Evolutionary conservation across 2,888 invertebrate species (phyloP).

Genomic region (Stenchaetothrips biformis): DNA sequence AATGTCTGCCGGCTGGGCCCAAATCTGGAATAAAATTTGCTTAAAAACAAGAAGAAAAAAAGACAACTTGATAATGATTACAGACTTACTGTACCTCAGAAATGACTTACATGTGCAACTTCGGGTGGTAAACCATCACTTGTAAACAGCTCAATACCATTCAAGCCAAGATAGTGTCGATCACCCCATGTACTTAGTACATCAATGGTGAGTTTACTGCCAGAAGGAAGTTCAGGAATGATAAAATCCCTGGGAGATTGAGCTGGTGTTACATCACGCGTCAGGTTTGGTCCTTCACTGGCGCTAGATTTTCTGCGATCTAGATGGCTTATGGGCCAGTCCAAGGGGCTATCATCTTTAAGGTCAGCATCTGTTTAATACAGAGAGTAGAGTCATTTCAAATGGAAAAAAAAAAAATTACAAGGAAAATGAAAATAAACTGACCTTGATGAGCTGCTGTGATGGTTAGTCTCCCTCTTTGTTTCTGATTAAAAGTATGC

Average conservation of each 20-base stretch:
- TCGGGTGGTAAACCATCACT: slow-evolving; percentile 55
- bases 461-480: slow-evolving; percentile 41
- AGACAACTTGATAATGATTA: neutral
- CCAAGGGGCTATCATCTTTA: slow-evolving; percentile 25
- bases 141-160: slow-evolving; percentile 71
- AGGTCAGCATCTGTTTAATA: neutral
- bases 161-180: slow-evolving; percentile 69
- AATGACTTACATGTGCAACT: slow-evolving; percentile 55
- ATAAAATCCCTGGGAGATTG: slow-evolving; percentile 52
- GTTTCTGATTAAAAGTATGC: slow-evolving; percentile 41
- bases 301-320: neutral
- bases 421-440: neutral
- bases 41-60: neutral
- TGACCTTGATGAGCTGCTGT: slow-evolving; percentile 31
- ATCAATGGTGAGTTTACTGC: slow-evolving; percentile 60
- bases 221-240: slow-evolving; percentile 70
- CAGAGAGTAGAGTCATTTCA: neutral
- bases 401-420: no score
- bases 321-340: neutral
- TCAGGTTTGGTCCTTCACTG: neutral
- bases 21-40: slow-evolving; percentile 47
- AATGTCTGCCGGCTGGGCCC: slow-evolving; percentile 53
- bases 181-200: slow-evolving; percentile 76
- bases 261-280: slow-evolving; percentile 22
- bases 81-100: neutral